A percentile compares a stretch with the other conserved stretches of the same genome.
These are phyloP conservation scores for Parthenolecanium corni DNA, from an alignment of 2,888 invertebrate species.

Conservation along the genomic window DNA sequence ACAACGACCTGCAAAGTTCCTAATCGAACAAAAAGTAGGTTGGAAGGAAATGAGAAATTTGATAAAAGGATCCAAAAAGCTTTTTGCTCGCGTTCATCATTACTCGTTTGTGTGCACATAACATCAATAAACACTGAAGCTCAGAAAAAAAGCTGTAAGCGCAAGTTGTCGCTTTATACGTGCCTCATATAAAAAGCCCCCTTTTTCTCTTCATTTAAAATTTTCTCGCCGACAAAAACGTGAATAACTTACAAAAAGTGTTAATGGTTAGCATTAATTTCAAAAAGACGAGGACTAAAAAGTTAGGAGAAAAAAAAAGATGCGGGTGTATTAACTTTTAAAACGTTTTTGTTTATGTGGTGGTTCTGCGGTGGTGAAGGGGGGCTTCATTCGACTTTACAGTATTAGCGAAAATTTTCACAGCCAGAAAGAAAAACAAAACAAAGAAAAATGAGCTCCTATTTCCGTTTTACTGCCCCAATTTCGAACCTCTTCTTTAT, in stretches of 20 bases:
- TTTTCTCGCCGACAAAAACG: constrained; percentile 2
- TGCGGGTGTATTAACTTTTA: too few relatives aligned
- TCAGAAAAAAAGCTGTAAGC: background rate
- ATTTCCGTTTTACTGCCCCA: background rate
- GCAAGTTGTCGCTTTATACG: constrained; percentile 2
- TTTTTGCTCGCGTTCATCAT: constrained; percentile 12
- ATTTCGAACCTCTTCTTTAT: background rate
- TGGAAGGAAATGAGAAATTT: background rate
- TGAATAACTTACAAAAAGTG: constrained; percentile 14
- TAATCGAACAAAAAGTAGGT: too few relatives aligned
- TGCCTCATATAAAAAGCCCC: background rate
- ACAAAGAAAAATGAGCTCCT: background rate
- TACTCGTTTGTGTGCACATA: constrained; percentile 1
- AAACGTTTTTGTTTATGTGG: background rate
- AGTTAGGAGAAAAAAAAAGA: background rate
- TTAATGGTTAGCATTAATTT: constrained; percentile 21
- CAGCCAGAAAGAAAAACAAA: background rate
- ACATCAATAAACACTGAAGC: constrained; percentile 18
- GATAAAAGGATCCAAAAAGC: background rate
- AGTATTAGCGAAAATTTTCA: background rate
- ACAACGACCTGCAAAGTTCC: too few relatives aligned
- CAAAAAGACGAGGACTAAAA: background rate
- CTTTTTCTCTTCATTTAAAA: background rate
- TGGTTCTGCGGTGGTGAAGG: too few relatives aligned
- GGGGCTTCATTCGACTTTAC: background rate